Evolutionary conservation across 2,113 vertebrate species (phyloP), one percentile per base, ranked within the genome.

Genomic region (Donacobius atricapilla): DNA sequence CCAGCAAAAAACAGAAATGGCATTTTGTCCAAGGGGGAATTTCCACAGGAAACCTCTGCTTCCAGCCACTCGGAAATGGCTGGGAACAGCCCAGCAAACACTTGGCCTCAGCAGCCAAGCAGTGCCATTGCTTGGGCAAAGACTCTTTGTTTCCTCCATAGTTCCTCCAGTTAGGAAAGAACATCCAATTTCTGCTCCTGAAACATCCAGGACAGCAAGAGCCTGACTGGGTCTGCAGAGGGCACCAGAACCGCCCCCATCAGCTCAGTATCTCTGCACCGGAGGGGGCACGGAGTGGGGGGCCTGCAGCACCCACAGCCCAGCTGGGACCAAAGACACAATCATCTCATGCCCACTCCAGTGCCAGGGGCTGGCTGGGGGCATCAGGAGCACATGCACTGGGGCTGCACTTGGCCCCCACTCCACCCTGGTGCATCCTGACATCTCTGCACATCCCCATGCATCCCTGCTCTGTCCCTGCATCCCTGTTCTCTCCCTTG

Each of bases 31-130:
- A 3, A 83, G 51, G 60, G 50, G 51, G 87, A 93, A 84, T 82
- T 94, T 94, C 92, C 77, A 87, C 87, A 91, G 95, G 93, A 96
- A 96, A 81, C 51, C 81, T 91, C 80, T 63, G 69, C 70, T 66
- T 77, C 58, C 64, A 91, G 64, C 14, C 39, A 15, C 68, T 73
- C 0, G 11, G 50, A 57, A 30, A 57, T 0, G 18, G 31, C 68
- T 86, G 54, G 81, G 69, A 91, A 57, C 50, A 73, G 9, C 76
- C 7, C 60, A 61, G 83, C 24, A 25, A 60, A 50, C 1, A 1
- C 63, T 48, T 2, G 3, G 71, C 7, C 66, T 65, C 17, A 0
- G 76, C 66, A 92, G 68, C 80, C 71, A 40, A 21, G 25, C 22
- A 28, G 25, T 3, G 1, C 51, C 53, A 40, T 2, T 37, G 33